Conservation (phyloP, 35 echinoderm and acorn worm species). For the Ptychodera flava region DNA sequence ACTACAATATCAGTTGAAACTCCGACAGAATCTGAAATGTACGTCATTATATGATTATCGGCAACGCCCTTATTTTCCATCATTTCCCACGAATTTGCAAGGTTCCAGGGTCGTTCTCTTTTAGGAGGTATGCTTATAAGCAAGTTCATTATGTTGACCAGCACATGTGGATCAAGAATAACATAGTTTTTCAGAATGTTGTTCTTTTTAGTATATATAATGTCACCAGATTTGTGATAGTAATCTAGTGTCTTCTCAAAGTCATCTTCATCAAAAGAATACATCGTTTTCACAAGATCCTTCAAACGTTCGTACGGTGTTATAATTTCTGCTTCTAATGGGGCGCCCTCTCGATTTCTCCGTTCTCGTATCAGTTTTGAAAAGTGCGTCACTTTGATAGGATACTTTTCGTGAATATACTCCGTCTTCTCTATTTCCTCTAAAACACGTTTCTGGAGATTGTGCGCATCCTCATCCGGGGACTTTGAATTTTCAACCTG, state of each 20-base stretch:
- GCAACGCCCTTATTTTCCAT: slow-evolving; percentile 19
- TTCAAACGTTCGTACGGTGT: not conserved
- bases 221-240: slow-evolving; percentile 17
- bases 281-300: slow-evolving; percentile 9
- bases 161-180: slow-evolving; percentile 18
- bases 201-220: slow-evolving; percentile 22
- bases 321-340: not conserved
- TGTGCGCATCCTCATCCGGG: not conserved
- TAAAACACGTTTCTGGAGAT: slow-evolving; percentile 4
- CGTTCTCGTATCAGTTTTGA: not conserved
- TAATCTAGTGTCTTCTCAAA: slow-evolving; percentile 9
- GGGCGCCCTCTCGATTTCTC: not conserved
- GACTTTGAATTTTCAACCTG: slow-evolving; percentile 11
- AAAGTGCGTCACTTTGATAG: slow-evolving; percentile 22
- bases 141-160: slow-evolving; percentile 21
- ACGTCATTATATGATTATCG: not conserved
- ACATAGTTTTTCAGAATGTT: slow-evolving; percentile 11
- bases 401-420: slow-evolving; percentile 15
- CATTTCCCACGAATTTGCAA: slow-evolving; percentile 7
- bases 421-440: not conserved
- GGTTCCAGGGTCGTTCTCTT: not conserved
- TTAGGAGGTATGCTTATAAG: not conserved
- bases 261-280: not conserved
- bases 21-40: not conserved
- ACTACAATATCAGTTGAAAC: not conserved